Evolutionary conservation across 2,113 vertebrate species (phyloP), one percentile per base, ranked within the genome.

Genomic region (Muntiacus muntjak): DNA sequence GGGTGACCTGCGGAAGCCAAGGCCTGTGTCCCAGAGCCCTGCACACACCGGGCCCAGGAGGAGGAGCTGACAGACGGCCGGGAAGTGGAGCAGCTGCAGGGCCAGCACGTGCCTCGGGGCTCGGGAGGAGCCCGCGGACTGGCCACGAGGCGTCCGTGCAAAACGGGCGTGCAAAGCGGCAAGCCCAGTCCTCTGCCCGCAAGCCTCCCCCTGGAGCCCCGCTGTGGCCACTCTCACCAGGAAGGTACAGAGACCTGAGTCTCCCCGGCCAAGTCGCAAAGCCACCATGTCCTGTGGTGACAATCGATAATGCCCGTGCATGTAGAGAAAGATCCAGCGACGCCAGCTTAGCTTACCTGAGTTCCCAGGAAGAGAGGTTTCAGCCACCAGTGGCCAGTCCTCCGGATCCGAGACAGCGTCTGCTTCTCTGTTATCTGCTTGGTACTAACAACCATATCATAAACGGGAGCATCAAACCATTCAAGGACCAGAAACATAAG

Each of bases 161-260:
- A n/a, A 83, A 17, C 2, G 0, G 1, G 19, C 4, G 2, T 10
- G 47, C 25, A 43, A n/a, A 83, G 23, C 1, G 10, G 19, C 33
- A 54, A 36, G 17, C 57, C 60, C 25, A 6, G 21, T 11, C 15
- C 40, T 83, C 60, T 33, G 54, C 67, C 54, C 8, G 14, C 40
- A 88, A 25, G 26, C 19, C 9, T 7, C 21, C n/a, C 14, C 7
- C 11, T 21, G 58, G 45, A 23, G 33, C 30, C 11, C 14, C 1
- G 8, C 71, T 17, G 28, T 28, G 57, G 57, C 43, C 43, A 10
- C 33, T 82, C 57, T 82, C 60, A 40, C 45, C n/a, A 64, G 43
- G 26, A 64, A 52, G 7, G 36, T 5, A 23, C 12, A 91, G 7
- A 16, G 28, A 28, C 3, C 1, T 2, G 8, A 43, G 78, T 81